Base-by-base conservation (phyloP, 2,888 invertebrate species). In the Ectemnius cavifrons region DNA sequence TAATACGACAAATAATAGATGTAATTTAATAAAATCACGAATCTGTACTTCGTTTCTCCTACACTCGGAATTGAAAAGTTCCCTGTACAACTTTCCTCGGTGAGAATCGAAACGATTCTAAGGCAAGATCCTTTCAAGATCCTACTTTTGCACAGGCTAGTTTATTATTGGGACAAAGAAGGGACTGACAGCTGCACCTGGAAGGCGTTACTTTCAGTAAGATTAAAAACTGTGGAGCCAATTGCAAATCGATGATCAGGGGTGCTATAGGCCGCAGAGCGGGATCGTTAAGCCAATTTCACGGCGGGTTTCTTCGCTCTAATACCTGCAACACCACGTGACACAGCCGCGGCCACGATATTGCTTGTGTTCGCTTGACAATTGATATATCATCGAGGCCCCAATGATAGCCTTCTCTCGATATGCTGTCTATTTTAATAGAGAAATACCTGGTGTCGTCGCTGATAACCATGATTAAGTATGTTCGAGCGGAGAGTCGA, bases 251-350 rank as follows among this genome's bases (percentile, higher is more conserved):
- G 16, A 52, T 52, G 52, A 52, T 52, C 52, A 69, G 81, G 70
- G 77, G 77, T 75, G 78, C 78, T 77, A 78, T 83, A 37, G 37
- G 37, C 37, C 68, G 64, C 77, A 73, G 73, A 63, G 59, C 71
- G 73, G 71, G 80, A 52, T 76, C 80, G 77, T 80, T 86, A 85
- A 86, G 83, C 84, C 84, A 79, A 87, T 88, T 88, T 87, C 84
- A 80, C 79, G 81, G 80, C 73, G 76, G 84, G 83, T 85, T 82
- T 85, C 85, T 72, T 84, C 79, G 86, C 84, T 86, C 86, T 86
- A 86, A 87, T 86, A 86, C 84, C 73, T 78, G 52, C 49, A 57
- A 37, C 59, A 59, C 16, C 81, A 80, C 84, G 84, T 84, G 84
- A 86, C 79, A 66, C 63, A 58, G 56, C 37, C 37, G 61, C 27